These are phyloP conservation scores for Pteromalus puparum DNA, from an alignment of 1,140 invertebrate species.

Conservation along the genomic window DNA sequence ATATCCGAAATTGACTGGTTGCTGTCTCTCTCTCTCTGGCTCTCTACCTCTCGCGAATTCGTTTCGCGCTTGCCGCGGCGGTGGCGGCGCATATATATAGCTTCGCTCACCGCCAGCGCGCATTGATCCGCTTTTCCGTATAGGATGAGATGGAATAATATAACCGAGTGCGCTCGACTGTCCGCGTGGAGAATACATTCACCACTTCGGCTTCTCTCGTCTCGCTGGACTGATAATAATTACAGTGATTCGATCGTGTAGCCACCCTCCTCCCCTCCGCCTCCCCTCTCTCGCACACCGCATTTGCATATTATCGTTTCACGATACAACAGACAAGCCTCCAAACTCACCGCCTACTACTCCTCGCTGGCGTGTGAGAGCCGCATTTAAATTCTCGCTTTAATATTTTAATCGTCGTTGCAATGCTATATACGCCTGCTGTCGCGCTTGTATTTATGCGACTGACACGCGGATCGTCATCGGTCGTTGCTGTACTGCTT, in stretches of 20 bases:
- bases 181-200: not conserved
- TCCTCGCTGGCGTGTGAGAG: too few relatives aligned
- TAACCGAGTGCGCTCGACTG: not conserved
- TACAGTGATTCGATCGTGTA: not conserved
- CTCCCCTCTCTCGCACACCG: not conserved
- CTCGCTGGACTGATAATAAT: slow-evolving; percentile 8
- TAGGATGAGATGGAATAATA: not conserved
- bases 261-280: not conserved
- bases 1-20: slow-evolving; percentile 8
- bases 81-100: too few relatives aligned
- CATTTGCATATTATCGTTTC: slow-evolving; percentile 6
- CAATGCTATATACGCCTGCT: not conserved
- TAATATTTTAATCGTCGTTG: slow-evolving; percentile 8
- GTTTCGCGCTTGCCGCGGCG: not conserved
- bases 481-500: not conserved
- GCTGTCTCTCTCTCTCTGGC: too few relatives aligned
- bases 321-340: not conserved
- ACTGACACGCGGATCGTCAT: not conserved
- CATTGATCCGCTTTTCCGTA: slow-evolving; percentile 5
- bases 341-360: not conserved
- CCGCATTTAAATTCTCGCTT: not conserved
- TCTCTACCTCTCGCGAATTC: not conserved
- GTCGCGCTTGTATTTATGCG: not conserved
- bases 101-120: not conserved
- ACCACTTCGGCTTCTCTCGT: not conserved